Base-by-base conservation (phyloP, 92 coral and sea anemone species). In the Palythoa caribaeorum region DNA sequence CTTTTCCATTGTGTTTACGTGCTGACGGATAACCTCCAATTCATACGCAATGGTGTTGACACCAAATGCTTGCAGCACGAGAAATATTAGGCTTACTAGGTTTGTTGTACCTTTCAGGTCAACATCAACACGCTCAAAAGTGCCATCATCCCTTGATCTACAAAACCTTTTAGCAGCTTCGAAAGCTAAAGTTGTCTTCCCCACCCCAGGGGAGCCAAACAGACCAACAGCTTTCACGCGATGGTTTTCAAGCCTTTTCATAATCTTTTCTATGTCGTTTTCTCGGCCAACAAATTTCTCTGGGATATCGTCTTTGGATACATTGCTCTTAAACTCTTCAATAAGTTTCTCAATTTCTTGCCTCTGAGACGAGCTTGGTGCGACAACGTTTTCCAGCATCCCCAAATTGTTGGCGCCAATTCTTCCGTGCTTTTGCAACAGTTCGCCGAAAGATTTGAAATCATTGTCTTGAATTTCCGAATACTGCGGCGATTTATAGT, bases 201-300 rank as follows among this genome's bases (percentile, higher is more conserved):
- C 28, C 28, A 28, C 28, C 28, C 28, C 28, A 28, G 28, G 28
- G 28, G 28, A 28, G 0, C 28, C 28, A 28, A 28, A 28, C 28
- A 28, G 28, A 28, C 28, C 28, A 28, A 28, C 28, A 28, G 28
- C 92, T 92, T 20, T 28, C 28, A 28, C 28, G 28, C 28, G 28
- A 28, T 0, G 59, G 14, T 81, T 93, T 39, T 37, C 52, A 5
- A 94, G 89, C 53, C 59, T 80, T 19, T 66, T 11, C 54, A 68
- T 37, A 15, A 94, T 15, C 36, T 71, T 53, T 16, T 90, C 28
- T 54, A 88, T 52, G 3, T 94, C 97, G 5, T 38, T 38, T n/a
- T 88, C 88, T 69, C 96, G 89, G 47, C 96, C 96, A 0, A 76
- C 54, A 19, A 92, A 60, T 44, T 76, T 78, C 6, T 72, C 69